Conservation (phyloP, 2,888 invertebrate genomes). For the Plebejus anna region DNA sequence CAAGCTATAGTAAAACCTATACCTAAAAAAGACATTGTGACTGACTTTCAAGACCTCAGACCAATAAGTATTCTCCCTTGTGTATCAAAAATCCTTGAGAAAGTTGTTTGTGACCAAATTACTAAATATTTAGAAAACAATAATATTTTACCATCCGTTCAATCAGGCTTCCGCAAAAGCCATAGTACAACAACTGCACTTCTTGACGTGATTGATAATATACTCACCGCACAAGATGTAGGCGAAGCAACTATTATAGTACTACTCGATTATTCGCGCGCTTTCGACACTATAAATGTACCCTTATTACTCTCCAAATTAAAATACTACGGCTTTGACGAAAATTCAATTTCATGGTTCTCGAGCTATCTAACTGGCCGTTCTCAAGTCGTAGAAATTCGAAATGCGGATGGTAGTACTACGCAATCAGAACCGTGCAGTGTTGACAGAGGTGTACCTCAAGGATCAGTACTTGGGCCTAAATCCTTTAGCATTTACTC, state of each 20-base stretch:
- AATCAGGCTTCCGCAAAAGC: no score
- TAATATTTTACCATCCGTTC: conserved; percentile 39
- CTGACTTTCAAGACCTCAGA: conserved; percentile 34
- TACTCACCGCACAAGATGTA: no score
- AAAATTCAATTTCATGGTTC: conserved; percentile 17
- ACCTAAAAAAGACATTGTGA: no score
- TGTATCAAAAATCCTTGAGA: conserved; percentile 36
- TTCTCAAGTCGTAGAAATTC: conserved; percentile 17
- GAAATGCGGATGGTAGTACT: neutral
- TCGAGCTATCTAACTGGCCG: neutral
- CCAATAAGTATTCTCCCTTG: conserved; percentile 36
- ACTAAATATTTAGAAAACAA: conserved; percentile 35
- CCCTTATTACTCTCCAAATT: no score
- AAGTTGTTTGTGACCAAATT: conserved; percentile 37
- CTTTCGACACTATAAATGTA: no score
- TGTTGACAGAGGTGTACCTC: neutral
- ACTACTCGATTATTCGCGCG: no score
- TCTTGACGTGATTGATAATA: no score
- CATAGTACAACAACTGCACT: no score
- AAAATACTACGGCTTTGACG: conserved; percentile 30
- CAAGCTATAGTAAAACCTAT: conserved; percentile 11
- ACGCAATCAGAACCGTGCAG: neutral
- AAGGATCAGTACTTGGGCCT: neutral
- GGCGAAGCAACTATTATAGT: no score
- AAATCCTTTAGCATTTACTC: neutral